Conservation (phyloP, 2,888 invertebrate genomes). For the Nephrotoma flavescens region DNA sequence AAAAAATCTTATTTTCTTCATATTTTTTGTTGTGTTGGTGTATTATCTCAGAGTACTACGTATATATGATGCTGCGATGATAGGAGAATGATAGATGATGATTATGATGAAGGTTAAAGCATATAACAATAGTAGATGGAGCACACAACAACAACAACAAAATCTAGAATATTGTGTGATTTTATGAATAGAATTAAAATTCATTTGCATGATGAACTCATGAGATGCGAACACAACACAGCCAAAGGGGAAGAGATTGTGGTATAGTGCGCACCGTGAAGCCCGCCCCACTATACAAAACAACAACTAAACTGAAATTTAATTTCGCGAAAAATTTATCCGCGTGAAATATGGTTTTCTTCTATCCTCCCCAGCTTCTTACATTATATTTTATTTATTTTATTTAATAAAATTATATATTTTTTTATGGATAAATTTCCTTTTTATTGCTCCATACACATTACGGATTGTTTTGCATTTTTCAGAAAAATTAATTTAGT, state of each 20-base stretch:
- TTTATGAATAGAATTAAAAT: background rate
- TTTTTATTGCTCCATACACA: background rate
- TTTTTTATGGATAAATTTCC: background rate
- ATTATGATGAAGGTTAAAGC: background rate
- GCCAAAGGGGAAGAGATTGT: background rate
- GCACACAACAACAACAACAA: background rate
- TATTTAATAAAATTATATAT: background rate
- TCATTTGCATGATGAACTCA: background rate
- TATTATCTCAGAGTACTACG: background rate
- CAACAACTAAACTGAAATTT: background rate
- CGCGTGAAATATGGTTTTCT: background rate
- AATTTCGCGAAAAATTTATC: background rate
- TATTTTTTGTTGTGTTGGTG: background rate
- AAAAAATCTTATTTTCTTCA: background rate
- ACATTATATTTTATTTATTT: background rate
- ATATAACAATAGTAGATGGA: background rate
- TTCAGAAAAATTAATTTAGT: background rate
- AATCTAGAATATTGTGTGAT: background rate
- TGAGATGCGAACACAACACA: background rate
- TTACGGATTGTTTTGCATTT: background rate
- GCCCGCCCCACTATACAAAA: background rate
- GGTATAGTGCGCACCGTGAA: background rate
- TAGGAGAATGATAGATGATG: background rate
- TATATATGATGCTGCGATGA: background rate
- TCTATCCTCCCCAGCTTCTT: background rate